Conservation (phyloP, 2,888 invertebrate species). For the Spilosoma lubricipeda region DNA sequence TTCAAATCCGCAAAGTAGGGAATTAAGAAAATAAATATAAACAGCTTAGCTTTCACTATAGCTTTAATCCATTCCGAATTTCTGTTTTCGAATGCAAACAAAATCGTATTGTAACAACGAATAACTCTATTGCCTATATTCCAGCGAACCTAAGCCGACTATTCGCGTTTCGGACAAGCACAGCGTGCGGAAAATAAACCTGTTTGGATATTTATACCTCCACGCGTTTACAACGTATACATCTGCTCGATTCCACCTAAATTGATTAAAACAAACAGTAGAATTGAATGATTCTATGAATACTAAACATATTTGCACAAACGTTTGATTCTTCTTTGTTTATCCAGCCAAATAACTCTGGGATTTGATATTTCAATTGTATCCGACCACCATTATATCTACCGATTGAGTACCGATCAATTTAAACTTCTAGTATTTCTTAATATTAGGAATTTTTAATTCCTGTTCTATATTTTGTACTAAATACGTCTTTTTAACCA, state of each 20-base stretch:
- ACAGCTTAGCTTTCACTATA: not conserved
- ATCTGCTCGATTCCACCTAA: constrained; percentile 19
- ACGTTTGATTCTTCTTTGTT: constrained; percentile 21
- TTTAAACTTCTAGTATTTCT: not conserved
- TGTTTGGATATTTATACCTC: constrained; percentile 44
- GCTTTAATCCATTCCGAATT: constrained; percentile 20
- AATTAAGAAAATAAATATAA: not conserved
- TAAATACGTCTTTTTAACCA: too few relatives aligned
- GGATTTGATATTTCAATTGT: not conserved
- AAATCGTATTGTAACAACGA: constrained; percentile 27
- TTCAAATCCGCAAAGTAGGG: not conserved
- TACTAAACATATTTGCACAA: constrained; percentile 19
- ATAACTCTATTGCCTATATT: constrained; percentile 44
- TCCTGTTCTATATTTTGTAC: not conserved
- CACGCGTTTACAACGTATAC: constrained; percentile 30
- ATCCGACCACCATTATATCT: too few relatives aligned
- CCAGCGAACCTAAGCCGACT: constrained; percentile 41
- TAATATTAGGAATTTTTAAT: not conserved
- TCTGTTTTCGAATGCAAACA: constrained; percentile 20
- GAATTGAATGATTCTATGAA: constrained; percentile 32
- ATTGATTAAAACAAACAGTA: constrained; percentile 39
- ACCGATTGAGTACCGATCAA: too few relatives aligned
- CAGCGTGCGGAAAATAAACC: constrained; percentile 46
- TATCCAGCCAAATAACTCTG: constrained; percentile 6
- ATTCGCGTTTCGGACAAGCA: constrained; percentile 37